Conservation (phyloP, 2,113 vertebrate species). For the Collichthys lucidus region DNA sequence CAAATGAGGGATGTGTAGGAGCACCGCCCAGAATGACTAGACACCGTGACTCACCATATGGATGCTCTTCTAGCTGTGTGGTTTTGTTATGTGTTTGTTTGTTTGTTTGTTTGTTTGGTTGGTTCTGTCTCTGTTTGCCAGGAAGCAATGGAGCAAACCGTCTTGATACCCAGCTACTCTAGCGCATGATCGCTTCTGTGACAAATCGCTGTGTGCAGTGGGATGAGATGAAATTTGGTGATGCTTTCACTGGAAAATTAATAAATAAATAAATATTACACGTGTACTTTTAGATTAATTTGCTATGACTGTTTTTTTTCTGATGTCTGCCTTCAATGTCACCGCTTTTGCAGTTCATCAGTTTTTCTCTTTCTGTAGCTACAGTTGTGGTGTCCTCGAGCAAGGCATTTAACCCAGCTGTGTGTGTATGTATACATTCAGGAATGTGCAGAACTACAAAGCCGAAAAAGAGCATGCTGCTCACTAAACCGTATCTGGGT, state of each 20-base stretch:
- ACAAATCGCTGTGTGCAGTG: conserved; percentile 48
- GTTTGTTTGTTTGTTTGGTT: conserved; percentile 6
- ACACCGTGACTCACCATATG: conserved; percentile 46
- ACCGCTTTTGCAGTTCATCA: not conserved
- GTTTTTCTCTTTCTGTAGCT: not conserved
- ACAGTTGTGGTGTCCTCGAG: not conserved
- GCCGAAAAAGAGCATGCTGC: not conserved
- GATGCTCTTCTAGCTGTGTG: conserved; percentile 29
- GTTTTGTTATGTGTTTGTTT: conserved; percentile 1
- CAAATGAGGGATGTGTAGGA: conserved; percentile 18
- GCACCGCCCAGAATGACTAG: not conserved
- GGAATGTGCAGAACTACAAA: not conserved
- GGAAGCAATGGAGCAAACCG: conserved; percentile 48
- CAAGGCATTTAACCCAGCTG: not conserved
- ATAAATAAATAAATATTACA: conserved; percentile 21
- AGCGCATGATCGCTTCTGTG: conserved; percentile 34
- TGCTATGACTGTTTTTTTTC: not conserved
- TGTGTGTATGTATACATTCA: not conserved
- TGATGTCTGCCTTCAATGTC: not conserved
- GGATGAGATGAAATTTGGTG: conserved; percentile 7
- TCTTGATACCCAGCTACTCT: conserved; percentile 35
- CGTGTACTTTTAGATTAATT: not conserved
- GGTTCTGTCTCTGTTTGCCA: conserved; percentile 37
- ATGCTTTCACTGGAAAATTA: conserved; percentile 17
- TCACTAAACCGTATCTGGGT: not conserved